Conservation (phyloP, 2,113 vertebrate genomes). For the Mustela lutreola region DNA sequence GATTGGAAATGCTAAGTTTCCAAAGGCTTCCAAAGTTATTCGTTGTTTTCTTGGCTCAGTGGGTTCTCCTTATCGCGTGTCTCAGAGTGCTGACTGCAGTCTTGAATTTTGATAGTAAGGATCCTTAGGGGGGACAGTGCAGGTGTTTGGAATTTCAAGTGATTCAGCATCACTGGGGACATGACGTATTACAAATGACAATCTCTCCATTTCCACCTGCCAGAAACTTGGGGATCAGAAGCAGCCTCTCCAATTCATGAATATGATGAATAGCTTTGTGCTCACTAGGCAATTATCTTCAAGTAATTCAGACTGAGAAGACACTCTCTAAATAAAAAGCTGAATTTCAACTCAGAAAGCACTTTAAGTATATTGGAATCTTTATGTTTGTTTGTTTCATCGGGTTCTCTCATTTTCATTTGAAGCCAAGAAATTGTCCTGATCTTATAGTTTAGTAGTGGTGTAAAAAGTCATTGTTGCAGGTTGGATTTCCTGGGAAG, state of each 20-base stretch:
- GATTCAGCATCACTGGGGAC: slow-evolving; percentile 41
- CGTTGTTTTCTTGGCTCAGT: slow-evolving; percentile 58
- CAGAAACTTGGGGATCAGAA: slow-evolving; percentile 3
- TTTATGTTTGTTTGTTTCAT: slow-evolving; percentile 18
- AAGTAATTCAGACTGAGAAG: slow-evolving; percentile 48
- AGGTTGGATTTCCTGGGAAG: neutral
- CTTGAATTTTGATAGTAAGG: slow-evolving; percentile 44
- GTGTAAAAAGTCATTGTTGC: neutral
- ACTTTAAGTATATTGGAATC: neutral
- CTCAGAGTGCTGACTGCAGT: neutral
- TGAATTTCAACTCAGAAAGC: slow-evolving; percentile 10
- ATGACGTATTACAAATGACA: neutral
- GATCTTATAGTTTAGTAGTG: neutral
- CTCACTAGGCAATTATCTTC: slow-evolving; percentile 2
- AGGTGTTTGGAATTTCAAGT: slow-evolving; percentile 74
- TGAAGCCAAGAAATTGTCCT: neutral
- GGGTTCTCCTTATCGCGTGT: slow-evolving; percentile 31
- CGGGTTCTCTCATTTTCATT: neutral
- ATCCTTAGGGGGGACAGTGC: slow-evolving; percentile 49
- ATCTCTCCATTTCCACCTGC: slow-evolving; percentile 67
- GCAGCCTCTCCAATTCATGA: slow-evolving; percentile 55
- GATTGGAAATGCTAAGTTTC: slow-evolving; percentile 59
- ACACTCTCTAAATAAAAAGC: slow-evolving; percentile 56
- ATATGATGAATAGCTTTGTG: slow-evolving; percentile 63
- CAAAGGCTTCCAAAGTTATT: slow-evolving; percentile 44